These are phyloP conservation scores for Gopherus evgoodei DNA, from an alignment of 2,113 vertebrate genomes.

Conservation along the genomic window DNA sequence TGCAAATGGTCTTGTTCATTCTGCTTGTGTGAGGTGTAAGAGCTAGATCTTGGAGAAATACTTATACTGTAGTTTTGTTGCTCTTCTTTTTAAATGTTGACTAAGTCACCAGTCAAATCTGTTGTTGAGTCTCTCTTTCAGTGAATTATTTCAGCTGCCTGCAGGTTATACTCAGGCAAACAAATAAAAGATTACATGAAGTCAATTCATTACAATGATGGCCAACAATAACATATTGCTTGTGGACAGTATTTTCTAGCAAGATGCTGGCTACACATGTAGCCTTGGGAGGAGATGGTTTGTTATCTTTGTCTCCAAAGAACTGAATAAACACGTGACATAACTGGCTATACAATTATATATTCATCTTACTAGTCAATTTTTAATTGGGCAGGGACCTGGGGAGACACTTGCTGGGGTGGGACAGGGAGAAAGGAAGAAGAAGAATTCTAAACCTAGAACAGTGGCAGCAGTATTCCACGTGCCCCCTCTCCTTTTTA, in stretches of 20 bases:
- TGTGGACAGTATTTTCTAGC: not conserved
- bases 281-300: not conserved
- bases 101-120: not conserved
- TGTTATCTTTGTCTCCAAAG: not conserved
- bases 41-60: not conserved
- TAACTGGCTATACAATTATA: not conserved
- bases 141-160: not conserved
- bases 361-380: not conserved
- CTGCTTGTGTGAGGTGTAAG: not conserved
- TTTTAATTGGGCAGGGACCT: not conserved
- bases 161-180: not conserved
- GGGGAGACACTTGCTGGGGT: not conserved
- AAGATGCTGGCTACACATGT: not conserved
- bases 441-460: not conserved
- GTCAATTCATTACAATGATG: not conserved
- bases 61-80: not conserved
- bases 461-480: not conserved
- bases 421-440: not conserved
- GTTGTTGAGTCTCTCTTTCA: not conserved
- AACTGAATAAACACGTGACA: not conserved
- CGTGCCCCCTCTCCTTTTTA: not conserved
- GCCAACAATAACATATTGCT: not conserved
- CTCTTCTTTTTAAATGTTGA: not conserved
- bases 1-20: not conserved
- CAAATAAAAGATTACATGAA: not conserved